Evolutionary conservation across 2,888 invertebrate species (phyloP).

Genomic region (Ctena decussata): DNA sequence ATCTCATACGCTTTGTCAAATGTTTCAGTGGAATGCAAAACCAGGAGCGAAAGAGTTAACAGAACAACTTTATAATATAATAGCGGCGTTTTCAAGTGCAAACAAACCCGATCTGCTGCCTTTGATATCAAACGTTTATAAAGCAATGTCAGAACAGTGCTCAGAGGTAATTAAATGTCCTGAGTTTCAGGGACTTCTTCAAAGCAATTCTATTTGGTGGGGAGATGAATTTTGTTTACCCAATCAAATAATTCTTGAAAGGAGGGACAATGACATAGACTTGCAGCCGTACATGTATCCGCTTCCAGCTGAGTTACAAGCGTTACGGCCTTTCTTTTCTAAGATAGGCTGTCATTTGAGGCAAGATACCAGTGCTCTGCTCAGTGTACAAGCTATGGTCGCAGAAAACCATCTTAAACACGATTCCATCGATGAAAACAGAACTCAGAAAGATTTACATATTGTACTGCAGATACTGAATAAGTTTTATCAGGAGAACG

Average conservation of each 20-base stretch:
- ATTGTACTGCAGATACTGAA: not conserved
- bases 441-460: not conserved
- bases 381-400: conserved; percentile 19
- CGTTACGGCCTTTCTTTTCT: conserved; percentile 20
- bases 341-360: conserved; percentile 16
- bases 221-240: conserved; percentile 40
- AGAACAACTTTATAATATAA: not conserved
- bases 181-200: not conserved
- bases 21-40: not conserved
- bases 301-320: conserved; percentile 33
- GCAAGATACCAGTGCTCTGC: not conserved
- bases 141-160: not conserved
- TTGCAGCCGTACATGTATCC: conserved; percentile 41
- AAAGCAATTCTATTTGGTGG: not conserved
- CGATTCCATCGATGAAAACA: too few species aligned
- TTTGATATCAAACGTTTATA: not conserved
- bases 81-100: not conserved
- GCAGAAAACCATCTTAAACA: conserved; percentile 12
- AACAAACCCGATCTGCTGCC: not conserved
- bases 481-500: not conserved
- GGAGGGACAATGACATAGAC: conserved; percentile 15
- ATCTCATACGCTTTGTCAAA: not conserved
- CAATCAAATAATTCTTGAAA: not conserved
- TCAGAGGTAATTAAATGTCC: not conserved
- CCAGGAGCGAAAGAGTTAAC: not conserved